phyloP scores from a whole-genome alignment of 2,797 vertebrate genomes.

The Eulemur mongoz region DNA sequence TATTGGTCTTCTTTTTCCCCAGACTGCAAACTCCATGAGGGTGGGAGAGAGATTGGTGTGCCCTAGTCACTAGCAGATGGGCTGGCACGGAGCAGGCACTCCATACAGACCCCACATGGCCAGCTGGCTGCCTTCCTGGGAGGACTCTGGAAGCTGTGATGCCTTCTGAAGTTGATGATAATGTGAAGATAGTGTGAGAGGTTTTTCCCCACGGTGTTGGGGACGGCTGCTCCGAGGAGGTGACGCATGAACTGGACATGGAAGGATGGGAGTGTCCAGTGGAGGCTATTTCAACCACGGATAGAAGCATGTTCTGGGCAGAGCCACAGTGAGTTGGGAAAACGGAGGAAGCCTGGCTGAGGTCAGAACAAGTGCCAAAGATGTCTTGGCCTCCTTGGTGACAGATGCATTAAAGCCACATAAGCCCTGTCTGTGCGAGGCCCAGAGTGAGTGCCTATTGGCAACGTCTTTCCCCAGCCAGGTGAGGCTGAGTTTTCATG shows the following conservation, averaged over 20 bases:
- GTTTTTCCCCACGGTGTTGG: neutral
- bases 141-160: neutral
- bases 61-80: neutral
- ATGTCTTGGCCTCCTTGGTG: neutral
- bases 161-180: neutral
- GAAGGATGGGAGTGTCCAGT: neutral
- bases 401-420: accelerated
- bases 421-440: neutral
- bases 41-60: neutral
- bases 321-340: neutral
- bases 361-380: neutral
- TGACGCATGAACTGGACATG: no score
- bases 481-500: accelerated
- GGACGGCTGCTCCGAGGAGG: neutral
- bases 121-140: neutral
- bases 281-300: neutral
- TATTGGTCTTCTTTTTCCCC: neutral
- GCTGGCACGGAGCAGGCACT: neutral
- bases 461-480: neutral
- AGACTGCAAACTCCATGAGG: neutral
- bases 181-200: neutral
- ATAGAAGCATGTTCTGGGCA: neutral
- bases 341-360: neutral
- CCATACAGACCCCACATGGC: neutral
- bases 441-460: neutral